Base-by-base conservation (phyloP, 2,113 vertebrate genomes). In the Crocuta crocuta region DNA sequence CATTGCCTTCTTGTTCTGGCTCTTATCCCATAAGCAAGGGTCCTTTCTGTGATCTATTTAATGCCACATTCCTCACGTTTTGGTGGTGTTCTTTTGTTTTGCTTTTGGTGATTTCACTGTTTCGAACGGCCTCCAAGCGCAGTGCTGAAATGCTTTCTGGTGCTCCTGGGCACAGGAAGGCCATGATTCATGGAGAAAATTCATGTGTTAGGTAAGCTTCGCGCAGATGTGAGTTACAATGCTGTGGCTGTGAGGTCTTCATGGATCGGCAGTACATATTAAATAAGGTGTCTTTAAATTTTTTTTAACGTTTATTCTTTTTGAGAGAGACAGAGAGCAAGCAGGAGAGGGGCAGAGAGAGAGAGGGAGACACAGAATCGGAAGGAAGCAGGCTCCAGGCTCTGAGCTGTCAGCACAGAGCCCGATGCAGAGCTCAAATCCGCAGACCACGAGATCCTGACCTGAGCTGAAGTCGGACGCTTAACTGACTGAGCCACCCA, bases 1-100 rank as follows among this genome's bases (percentile, higher is more conserved):
- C 16, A 17, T 58, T 33, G 31, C 33, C 45, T 39, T 73, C 87
- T 21, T 7, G 7, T 33, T 23, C 26, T 23, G 31, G 24, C 66
- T 71, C 31, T n/a, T 19, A 5, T 0, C 1, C 31, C 28, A n/a
- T 23, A 31, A 35, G 12, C 31, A 26, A 11, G 6, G 0, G 17
- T 91, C 26, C 31, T 58, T 58, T 66, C 26, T 23, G 5, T 5
- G 68, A 21, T 84, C 55, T 61, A 0, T 35, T 43, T 19, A 79
- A 31, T 15, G 19, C 28, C n/a, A 31, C 0, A 7, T 84, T 94
- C 53, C 28, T 24, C 70, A 74, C 17, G 17, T 78, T 21, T 35
- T 58, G 13, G 6, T 48, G 53, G 16, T 17, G 53, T 61, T 61
- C 21, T 61, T 58, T 58, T 21, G 58, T 61, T 24, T 61, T 21